These are phyloP conservation scores for Parapristionchus giblindavisi DNA, from an alignment of 2,888 invertebrate species.

Conservation along the genomic window DNA sequence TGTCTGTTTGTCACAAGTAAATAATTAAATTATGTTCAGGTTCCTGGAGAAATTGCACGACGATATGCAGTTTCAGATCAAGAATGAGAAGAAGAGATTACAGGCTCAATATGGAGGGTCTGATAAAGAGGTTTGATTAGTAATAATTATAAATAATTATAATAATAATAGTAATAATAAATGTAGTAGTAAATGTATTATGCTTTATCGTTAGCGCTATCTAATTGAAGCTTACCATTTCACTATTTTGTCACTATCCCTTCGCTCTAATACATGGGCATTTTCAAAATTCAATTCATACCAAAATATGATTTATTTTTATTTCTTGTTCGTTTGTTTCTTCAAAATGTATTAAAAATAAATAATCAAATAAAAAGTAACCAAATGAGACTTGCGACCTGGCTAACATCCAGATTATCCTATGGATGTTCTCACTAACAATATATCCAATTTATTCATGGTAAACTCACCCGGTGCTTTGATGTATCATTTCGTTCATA, in stretches of 20 bases:
- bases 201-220: not conserved
- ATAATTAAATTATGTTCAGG: not conserved
- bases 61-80: constrained; percentile 58
- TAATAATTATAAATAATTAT: not conserved
- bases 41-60: constrained; percentile 48
- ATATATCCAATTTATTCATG: too few relatives aligned
- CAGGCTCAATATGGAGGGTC: constrained; percentile 45
- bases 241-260: not conserved
- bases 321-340: too few relatives aligned
- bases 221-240: not conserved
- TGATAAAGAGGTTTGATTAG: constrained; percentile 39
- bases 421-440: too few relatives aligned
- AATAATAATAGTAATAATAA: not conserved
- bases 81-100: constrained; percentile 43
- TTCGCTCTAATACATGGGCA: not conserved
- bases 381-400: too few relatives aligned
- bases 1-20: too few relatives aligned
- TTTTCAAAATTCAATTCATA: not conserved
- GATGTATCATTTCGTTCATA: too few relatives aligned
- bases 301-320: too few relatives aligned
- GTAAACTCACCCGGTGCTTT: too few relatives aligned
- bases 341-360: not conserved
- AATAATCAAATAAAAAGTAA: constrained; percentile 1
- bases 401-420: too few relatives aligned
- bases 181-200: not conserved